Base-by-base conservation (phyloP, 2,888 invertebrate genomes). In the Rugalucina vietnamica region DNA sequence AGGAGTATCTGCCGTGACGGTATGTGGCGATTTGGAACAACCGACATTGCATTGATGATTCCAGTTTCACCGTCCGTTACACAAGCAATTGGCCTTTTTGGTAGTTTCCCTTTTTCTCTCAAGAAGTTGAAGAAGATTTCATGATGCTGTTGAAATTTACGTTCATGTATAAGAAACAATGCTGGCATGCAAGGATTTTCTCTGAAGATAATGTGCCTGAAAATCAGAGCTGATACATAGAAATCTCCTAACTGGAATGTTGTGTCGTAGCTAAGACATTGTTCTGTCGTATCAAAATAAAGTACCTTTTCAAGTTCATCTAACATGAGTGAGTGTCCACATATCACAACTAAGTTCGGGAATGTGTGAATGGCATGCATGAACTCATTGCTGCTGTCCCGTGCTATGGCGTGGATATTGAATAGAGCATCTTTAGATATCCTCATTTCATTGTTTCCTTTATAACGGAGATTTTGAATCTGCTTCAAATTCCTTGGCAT, bases 381-480 rank as follows among this genome's bases (percentile, higher is more conserved):
- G 29, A 60, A 60, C 60, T 24, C 29, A 29, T 60, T 60, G 60
- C 60, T 60, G 60, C 60, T 60, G 60, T 60, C 60, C 29, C 60
- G 29, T 60, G 60, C 29, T 60, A 60, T 60, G 24, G 60, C 60
- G 29, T 60, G 60, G 18, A 60, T 60, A 32, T 60, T 60, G 60
- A 29, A 60, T 60, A 60, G 29, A 3, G 27, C 60, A 60, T 60
- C 60, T 27, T 3, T 24, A 24, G 60, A 60, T 27, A 60, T 60
- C 29, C 60, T 60, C 60, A 60, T 60, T 60, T 60, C 60, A 29
- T 60, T 60, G 29, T 60, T 60, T 29, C 60, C 60, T 60, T 60
- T 27, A 29, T 60, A 60, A 18, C 60, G 27, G 4, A 60, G 60
- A 60, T 60, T 60, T 60, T 24, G 29, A 8, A 60, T 60, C 29